Base-by-base conservation (phyloP, 1,140 invertebrate genomes). In the Sweltsa coloradensis region DNA sequence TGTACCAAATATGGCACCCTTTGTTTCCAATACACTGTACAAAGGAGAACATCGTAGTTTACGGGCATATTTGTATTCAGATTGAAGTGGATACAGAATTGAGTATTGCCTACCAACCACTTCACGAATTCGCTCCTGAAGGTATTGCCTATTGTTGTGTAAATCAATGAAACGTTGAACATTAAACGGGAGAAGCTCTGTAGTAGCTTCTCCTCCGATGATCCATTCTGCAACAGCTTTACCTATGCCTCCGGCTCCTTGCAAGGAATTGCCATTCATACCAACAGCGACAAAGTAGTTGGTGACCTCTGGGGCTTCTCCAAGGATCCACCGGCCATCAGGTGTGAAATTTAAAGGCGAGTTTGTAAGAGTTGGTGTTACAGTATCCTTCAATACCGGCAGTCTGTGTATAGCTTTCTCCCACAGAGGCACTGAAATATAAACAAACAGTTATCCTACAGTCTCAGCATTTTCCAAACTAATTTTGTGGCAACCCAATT, bases 281-380 rank as follows among this genome's bases (percentile, higher is more conserved):
- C 72, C 75, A 55, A 82, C 83, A 29, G 83, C 83, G n/a, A 89
- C 78, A 67, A 78, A 89, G 63, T 89, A 91, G 56, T 88, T 89
- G 34, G 73, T 63, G 18, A 77, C 62, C 74, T 85, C 81, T 7
- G 83, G 73, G 37, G 76, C 73, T 64, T 86, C 78, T 21, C 85
- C 86, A 16, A 89, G 58, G 54, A 79, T 73, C 75, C 75, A 78
- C 54, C 71, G 64, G 5, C 75, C 74, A 66, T 78, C 75, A 3
- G 86, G 85, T 39, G 84, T 85, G 63, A 87, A 89, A 61, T 75
- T 83, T 65, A 89, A 84, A 3, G 83, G 78, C 34, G 75, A 79
- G 55, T 81, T 81, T 19, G 73, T 67, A 14, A 88, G 57, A 47
- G 71, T 66, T 14, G 80, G 71, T 25, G 70, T 52, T 31, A 70